phyloP scores from a whole-genome alignment of 2,113 vertebrate genomes.

The Podiceps cristatus region DNA sequence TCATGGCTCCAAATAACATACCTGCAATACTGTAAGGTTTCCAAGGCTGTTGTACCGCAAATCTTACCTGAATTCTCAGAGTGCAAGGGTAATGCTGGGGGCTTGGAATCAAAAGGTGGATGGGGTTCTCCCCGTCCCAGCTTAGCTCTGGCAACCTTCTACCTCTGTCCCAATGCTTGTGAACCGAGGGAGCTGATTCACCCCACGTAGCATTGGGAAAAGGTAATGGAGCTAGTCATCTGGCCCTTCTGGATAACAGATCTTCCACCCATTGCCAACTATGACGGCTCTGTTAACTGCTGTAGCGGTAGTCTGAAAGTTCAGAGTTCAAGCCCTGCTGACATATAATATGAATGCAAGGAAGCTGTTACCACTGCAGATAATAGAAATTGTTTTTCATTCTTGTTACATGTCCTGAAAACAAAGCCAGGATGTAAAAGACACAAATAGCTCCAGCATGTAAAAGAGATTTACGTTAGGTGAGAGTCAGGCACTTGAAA shows the following conservation, averaged over 20 bases:
- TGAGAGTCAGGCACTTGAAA: neutral
- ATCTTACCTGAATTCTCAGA: neutral
- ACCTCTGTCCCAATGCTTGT: neutral
- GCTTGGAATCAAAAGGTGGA: neutral
- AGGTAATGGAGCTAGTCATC: neutral
- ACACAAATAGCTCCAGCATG: slow-evolving; percentile 34
- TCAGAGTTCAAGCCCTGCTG: slow-evolving; percentile 1
- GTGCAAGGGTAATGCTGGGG: neutral
- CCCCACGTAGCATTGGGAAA: neutral
- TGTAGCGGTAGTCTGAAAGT: neutral
- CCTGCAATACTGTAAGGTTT: neutral
- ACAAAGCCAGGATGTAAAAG: slow-evolving; percentile 62
- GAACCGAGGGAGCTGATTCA: neutral
- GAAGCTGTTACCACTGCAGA: slow-evolving; percentile 20
- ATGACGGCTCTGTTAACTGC: neutral
- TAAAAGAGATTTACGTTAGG: slow-evolving; percentile 35
- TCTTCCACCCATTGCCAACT: neutral
- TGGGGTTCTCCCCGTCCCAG: neutral
- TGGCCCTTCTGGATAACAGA: neutral
- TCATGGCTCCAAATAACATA: neutral
- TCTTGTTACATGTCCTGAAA: neutral
- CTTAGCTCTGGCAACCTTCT: neutral
- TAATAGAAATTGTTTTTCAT: slow-evolving; percentile 35
- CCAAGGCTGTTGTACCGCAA: neutral
- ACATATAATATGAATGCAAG: slow-evolving; percentile 12